Evolutionary conservation across 2,113 vertebrate species (phyloP), one percentile per base, ranked within the genome.

Genomic region (Aptenodytes patagonicus): DNA sequence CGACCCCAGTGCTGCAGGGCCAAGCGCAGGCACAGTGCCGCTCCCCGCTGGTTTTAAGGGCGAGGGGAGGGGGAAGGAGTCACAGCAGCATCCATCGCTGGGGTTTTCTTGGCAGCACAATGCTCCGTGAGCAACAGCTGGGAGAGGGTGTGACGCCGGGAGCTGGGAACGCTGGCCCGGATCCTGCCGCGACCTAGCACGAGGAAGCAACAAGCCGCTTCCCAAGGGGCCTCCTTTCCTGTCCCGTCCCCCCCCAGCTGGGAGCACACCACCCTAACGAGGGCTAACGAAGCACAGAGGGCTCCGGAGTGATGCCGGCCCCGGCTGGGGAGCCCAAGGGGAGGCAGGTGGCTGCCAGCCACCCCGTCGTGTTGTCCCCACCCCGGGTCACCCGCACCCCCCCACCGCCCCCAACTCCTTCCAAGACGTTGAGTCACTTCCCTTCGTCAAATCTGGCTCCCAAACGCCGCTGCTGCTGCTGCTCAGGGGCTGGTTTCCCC

Each of bases 361-460:
- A 58, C 61, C 60, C 9, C 6, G 1, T 73, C 2, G 8, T 2
- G 61, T 17, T 72, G 87, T 91, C 90, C 93, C 90, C 90, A 87
- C 54, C 87, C 72, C 6, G 68, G 72, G 96, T 93, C 90, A 94
- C 13, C 17, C 80, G 8, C 32, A 61, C 8, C 40, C 46, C 22
- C 15, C 5, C 29, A 2, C 80, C 84, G 11, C 89, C 91, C 81
- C 89, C 87, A 62, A 87, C 69, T 91, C 89, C 93, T 95, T 95
- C 94, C 94, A 91, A 96, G 95, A 89, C 87, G 61, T 93, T 97
- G 93, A 97, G 77, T 97, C 96, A 96, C 73, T 96, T 96, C 96
- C 95, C 95, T 29, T 72, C 34, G 5, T 55, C 78, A 52, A 87
- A 95, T 96, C 90, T 95, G 95, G 90, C 95, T 96, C 87, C 93